These are phyloP conservation scores for Caenorhabditis doughertyi DNA, from an alignment of 2,888 invertebrate species.

Conservation along the genomic window DNA sequence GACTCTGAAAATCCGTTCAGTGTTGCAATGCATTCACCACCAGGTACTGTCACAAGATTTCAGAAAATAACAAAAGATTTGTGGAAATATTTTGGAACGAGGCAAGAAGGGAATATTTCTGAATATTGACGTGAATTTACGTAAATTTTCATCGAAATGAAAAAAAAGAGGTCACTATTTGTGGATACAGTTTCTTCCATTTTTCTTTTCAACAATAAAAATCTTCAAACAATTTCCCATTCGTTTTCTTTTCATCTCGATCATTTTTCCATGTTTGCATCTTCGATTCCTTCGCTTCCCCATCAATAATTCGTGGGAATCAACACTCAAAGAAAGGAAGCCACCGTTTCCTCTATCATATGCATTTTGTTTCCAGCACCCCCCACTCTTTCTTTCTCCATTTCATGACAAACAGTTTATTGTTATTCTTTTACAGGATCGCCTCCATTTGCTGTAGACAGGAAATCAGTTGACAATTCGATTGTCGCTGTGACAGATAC, in stretches of 20 bases:
- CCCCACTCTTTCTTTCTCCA: not conserved
- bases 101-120: too few relatives aligned
- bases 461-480: conserved; percentile 53
- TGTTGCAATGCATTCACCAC: conserved; percentile 61
- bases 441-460: conserved; percentile 58
- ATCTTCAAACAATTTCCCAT: not conserved
- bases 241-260: not conserved
- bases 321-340: conserved; percentile 17
- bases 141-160: too few relatives aligned
- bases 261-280: conserved; percentile 27
- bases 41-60: conserved; percentile 54
- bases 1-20: conserved; percentile 63
- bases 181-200: too few relatives aligned
- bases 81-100: too few relatives aligned
- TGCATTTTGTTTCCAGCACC: conserved; percentile 22
- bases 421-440: conserved; percentile 56
- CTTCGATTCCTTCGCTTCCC: conserved; percentile 1
- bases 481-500: conserved; percentile 46
- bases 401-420: conserved; percentile 17
- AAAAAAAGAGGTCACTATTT: too few relatives aligned
- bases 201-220: not conserved
- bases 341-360: conserved; percentile 33
- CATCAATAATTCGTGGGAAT: conserved; percentile 42
- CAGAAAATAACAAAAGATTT: too few relatives aligned
- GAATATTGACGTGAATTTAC: too few relatives aligned